Conservation (phyloP, 2,888 invertebrate species). For the Drosophila ustulata region DNA sequence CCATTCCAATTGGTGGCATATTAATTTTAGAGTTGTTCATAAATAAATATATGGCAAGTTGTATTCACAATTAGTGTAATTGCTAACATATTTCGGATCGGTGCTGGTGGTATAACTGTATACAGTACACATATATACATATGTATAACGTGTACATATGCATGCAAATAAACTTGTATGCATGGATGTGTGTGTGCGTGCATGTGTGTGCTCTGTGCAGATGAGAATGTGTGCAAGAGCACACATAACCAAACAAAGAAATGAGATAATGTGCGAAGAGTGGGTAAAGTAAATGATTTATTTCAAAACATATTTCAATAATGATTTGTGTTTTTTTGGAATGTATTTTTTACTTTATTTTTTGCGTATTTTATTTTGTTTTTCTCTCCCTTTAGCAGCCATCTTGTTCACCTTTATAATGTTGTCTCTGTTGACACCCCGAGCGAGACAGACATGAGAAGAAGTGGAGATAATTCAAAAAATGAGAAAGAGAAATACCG, state of each 20-base stretch:
- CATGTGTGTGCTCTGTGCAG: constrained; percentile 11
- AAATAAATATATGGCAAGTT: constrained; percentile 54
- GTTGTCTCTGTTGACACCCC: constrained; percentile 26
- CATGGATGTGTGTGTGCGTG: constrained; percentile 21
- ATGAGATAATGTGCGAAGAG: constrained; percentile 39
- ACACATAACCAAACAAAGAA: constrained; percentile 54
- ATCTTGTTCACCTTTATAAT: constrained; percentile 44
- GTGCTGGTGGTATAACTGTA: constrained; percentile 64
- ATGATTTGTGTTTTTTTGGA: constrained; percentile 47
- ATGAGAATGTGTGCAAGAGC: constrained; percentile 12
- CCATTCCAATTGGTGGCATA: constrained; percentile 73
- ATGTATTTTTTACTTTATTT: constrained; percentile 63
- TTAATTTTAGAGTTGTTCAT: constrained; percentile 53
- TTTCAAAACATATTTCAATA: constrained; percentile 41
- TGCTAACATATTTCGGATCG: constrained; percentile 51
- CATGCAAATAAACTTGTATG: constrained; percentile 24
- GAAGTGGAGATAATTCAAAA: constrained; percentile 26
- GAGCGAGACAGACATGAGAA: constrained; percentile 21
- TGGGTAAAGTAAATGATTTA: constrained; percentile 68
- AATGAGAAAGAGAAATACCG: constrained; percentile 25
- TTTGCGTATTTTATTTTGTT: constrained; percentile 49
- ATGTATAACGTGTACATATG: constrained; percentile 6
- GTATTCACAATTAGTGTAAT: constrained; percentile 63
- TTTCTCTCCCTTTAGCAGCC: constrained; percentile 55
- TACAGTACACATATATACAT: not conserved